These are phyloP conservation scores for Morone saxatilis DNA, from an alignment of 2,113 vertebrate species.

Conservation along the genomic window DNA sequence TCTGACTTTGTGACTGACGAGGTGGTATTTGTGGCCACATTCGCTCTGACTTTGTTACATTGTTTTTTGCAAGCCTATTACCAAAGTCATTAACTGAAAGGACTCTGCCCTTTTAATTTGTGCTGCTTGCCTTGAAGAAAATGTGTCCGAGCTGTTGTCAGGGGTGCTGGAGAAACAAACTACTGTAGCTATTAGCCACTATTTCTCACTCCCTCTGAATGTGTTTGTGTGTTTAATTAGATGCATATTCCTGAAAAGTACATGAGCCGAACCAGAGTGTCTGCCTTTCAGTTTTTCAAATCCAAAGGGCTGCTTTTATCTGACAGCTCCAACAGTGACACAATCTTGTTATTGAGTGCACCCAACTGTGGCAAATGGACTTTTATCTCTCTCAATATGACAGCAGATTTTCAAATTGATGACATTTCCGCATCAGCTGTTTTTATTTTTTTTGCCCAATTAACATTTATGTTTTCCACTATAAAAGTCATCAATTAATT, in stretches of 20 bases:
- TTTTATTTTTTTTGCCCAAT: no score
- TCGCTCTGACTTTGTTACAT: not conserved
- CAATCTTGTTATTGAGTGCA: not conserved
- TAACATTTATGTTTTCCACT: no score
- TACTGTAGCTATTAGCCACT: not conserved
- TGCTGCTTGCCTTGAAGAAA: not conserved
- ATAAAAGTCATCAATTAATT: not conserved
- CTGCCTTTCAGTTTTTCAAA: not conserved
- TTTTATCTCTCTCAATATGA: not conserved
- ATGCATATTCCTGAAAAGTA: not conserved
- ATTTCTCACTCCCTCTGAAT: not conserved
- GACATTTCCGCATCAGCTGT: no score
- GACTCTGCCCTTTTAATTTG: not conserved
- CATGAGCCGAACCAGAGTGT: not conserved
- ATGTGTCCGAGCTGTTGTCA: not conserved
- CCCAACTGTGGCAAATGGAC: not conserved
- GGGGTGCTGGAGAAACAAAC: not conserved
- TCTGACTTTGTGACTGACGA: conserved; percentile 11
- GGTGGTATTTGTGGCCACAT: not conserved
- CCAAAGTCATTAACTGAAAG: not conserved
- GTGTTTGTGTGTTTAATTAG: conserved; percentile 3
- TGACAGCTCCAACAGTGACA: not conserved
- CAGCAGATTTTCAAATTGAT: not conserved
- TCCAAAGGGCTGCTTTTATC: conserved; percentile 19
- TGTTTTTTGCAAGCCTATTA: not conserved